Percentiles rank a stretch among this genome's conserved stretches.
These are phyloP conservation scores for Taenioides sp. DNA, from an alignment of 2,797 vertebrate genomes.

Conservation along the genomic window DNA sequence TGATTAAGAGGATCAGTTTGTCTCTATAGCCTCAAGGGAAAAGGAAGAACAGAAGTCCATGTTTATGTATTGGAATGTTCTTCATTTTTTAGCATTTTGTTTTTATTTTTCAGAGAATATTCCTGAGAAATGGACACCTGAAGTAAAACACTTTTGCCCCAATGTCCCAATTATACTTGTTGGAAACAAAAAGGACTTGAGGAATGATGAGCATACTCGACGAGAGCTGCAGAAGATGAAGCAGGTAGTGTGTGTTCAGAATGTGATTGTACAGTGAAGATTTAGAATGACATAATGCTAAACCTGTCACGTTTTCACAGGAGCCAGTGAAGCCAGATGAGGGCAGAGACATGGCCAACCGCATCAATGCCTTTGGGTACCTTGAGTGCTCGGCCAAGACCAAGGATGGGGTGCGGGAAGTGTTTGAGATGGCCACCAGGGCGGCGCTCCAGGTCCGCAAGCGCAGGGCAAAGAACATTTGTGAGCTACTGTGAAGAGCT, in stretches of 20 bases:
- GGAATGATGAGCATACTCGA: conserved; percentile 96
- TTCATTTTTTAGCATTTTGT: background rate
- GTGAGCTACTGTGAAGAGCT: conserved; percentile 84
- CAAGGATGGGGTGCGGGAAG: conserved; percentile 94
- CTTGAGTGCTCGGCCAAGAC: conserved; percentile 98
- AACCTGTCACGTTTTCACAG: conserved; percentile 58
- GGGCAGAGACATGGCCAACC: conserved; percentile 95
- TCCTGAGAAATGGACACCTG: conserved; percentile 98
- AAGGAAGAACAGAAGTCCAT: conserved; percentile 14
- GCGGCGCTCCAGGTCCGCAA: conserved; percentile 94
- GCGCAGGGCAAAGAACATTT: conserved; percentile 87
- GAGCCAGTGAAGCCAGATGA: conserved; percentile 95
- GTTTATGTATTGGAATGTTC: conserved; percentile 1
- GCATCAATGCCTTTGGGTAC: conserved; percentile 95
- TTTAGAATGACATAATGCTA: background rate
- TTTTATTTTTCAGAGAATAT: conserved; percentile 87
- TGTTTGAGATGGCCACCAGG: conserved; percentile 97
- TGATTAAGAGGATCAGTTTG: background rate
- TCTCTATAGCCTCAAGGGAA: background rate
- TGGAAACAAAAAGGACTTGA: conserved; percentile 98
- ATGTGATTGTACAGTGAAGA: background rate
- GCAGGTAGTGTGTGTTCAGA: conserved; percentile 75
- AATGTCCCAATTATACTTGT: conserved; percentile 98
- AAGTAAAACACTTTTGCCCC: conserved; percentile 99
- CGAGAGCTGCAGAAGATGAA: conserved; percentile 98